Conservation (phyloP, 1,140 invertebrate species). For the Acromyrmex charruanus region DNA sequence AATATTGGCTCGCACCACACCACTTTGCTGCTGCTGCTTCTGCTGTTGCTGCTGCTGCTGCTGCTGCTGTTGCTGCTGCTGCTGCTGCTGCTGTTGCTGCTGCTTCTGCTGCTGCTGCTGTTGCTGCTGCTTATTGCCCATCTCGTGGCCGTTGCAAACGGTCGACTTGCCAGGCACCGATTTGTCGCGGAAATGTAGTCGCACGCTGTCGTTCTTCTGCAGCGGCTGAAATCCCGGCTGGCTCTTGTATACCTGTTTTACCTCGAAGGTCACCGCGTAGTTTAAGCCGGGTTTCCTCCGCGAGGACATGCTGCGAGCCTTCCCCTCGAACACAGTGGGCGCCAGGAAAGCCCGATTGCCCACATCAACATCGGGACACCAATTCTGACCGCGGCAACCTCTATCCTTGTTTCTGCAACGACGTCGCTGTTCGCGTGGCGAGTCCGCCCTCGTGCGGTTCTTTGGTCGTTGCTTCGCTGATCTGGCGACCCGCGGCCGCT, state of each 20-base stretch:
- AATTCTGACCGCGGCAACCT: constrained; percentile 82
- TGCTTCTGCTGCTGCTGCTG: too few species aligned
- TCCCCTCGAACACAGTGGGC: constrained; percentile 89
- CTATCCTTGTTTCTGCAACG: constrained; percentile 80
- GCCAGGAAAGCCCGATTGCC: constrained; percentile 88
- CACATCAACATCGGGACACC: constrained; percentile 88
- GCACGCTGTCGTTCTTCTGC: constrained; percentile 86
- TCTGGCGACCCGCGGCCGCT: constrained; percentile 69
- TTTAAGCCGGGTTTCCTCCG: constrained; percentile 86
- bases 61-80: too few species aligned
- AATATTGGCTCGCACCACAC: constrained; percentile 88
- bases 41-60: constrained; percentile 64
- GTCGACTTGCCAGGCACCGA: constrained; percentile 81
- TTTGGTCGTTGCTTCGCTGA: constrained; percentile 79
- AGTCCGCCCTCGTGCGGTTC: constrained; percentile 80
- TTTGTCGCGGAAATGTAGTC: constrained; percentile 87
- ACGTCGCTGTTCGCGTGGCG: constrained; percentile 81
- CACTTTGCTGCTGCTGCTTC: constrained; percentile 74
- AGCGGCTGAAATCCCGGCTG: constrained; percentile 86
- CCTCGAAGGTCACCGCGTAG: constrained; percentile 90
- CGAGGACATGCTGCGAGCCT: constrained; percentile 88
- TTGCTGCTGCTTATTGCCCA: constrained; percentile 36
- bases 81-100: background rate
- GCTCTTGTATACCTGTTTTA: constrained; percentile 89
- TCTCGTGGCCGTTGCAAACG: constrained; percentile 77